Percentiles rank a stretch among this genome's conserved stretches.
These are phyloP conservation scores for Rynchops niger DNA, from an alignment of 2,113 vertebrate species.

Conservation along the genomic window DNA sequence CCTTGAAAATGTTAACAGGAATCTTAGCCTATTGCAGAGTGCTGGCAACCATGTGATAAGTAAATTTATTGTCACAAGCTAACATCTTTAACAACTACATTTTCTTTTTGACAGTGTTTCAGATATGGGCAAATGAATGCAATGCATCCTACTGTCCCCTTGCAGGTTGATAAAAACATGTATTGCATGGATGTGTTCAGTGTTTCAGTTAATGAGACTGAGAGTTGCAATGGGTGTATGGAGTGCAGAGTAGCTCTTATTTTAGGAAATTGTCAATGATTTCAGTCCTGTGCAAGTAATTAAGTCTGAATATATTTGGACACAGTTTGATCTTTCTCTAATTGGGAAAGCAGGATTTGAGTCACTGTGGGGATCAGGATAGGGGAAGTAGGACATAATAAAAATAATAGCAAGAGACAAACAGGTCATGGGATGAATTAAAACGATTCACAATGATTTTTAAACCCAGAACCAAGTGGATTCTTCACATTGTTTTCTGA, in stretches of 20 bases:
- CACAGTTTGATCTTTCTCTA: conserved; percentile 11
- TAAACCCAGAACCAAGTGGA: not conserved
- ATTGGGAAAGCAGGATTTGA: conserved; percentile 1
- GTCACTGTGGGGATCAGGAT: not conserved
- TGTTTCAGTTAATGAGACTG: not conserved
- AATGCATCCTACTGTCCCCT: not conserved
- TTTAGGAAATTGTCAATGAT: conserved; percentile 39
- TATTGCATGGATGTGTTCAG: not conserved
- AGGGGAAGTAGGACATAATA: not conserved
- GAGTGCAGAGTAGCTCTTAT: not conserved
- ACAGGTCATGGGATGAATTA: not conserved
- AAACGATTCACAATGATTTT: not conserved
- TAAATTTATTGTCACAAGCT: not conserved
- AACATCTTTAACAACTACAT: not conserved
- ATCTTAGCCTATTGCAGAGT: not conserved
- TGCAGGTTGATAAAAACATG: not conserved
- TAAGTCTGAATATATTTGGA: conserved; percentile 25
- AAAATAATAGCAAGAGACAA: not conserved
- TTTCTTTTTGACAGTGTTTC: not conserved
- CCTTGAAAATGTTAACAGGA: not conserved
- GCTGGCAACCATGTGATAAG: not conserved
- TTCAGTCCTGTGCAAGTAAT: conserved; percentile 15
- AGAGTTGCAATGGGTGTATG: not conserved
- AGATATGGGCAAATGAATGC: not conserved
- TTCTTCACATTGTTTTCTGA: not conserved